Evolutionary conservation across 1,140 invertebrate species (phyloP).

Genomic region (Temnothorax nylanderi): DNA sequence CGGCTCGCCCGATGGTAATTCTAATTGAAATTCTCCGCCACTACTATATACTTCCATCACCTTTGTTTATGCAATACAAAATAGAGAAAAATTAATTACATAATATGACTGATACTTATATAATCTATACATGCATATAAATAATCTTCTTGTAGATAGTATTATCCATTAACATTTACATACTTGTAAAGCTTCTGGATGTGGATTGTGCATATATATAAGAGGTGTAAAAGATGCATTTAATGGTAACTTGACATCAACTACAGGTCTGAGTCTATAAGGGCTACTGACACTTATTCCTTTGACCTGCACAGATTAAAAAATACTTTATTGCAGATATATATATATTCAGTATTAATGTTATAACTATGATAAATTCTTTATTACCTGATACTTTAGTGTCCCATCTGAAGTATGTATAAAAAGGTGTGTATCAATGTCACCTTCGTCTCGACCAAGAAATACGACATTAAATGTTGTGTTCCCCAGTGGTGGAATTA

Average conservation of each 20-base stretch:
- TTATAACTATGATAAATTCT: background rate
- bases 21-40: conserved; percentile 95
- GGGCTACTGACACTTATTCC: conserved; percentile 94
- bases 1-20: conserved; percentile 92
- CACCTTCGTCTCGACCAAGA: conserved; percentile 95
- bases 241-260: conserved; percentile 95
- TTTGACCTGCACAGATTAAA: conserved; percentile 88
- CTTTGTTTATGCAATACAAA: conserved; percentile 83
- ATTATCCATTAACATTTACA: conserved; percentile 51
- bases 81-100: conserved; percentile 13
- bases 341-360: conserved; percentile 59
- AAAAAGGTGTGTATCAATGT: conserved; percentile 94
- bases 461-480: conserved; percentile 98
- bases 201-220: conserved; percentile 98
- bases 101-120: background rate
- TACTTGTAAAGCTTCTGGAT: conserved; percentile 94
- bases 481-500: conserved; percentile 95
- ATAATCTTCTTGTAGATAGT: conserved; percentile 22
- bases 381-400: conserved; percentile 91
- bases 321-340: conserved; percentile 34
- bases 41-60: conserved; percentile 96
- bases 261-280: conserved; percentile 94
- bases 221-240: conserved; percentile 96
- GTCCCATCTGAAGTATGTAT: conserved; percentile 97
- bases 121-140: background rate